A percentile compares a stretch with the other conserved stretches of the same genome.
These are phyloP conservation scores for Polyommatus icarus DNA, from an alignment of 2,888 invertebrate genomes.

Conservation along the genomic window DNA sequence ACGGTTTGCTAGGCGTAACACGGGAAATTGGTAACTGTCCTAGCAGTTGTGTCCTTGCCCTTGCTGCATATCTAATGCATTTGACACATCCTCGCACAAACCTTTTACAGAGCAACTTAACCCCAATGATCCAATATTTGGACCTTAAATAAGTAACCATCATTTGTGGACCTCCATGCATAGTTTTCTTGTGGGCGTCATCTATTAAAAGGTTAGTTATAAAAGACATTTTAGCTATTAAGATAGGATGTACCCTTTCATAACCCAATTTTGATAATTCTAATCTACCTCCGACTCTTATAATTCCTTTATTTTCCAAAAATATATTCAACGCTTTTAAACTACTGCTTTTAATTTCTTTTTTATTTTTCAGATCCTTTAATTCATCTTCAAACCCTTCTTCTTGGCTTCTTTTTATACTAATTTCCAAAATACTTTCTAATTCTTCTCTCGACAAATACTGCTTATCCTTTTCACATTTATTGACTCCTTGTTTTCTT, in stretches of 20 bases:
- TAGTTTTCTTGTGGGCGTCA: constrained; percentile 40
- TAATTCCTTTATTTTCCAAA: not conserved
- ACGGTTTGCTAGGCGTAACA: not conserved
- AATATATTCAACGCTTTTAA: not conserved
- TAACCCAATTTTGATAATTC: constrained; percentile 3
- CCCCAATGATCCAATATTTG: constrained; percentile 38
- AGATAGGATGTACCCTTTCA: constrained; percentile 4
- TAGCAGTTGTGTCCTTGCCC: not conserved
- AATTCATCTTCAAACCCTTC: too few species aligned
- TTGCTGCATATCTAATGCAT: constrained; percentile 11
- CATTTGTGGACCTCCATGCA: constrained; percentile 40
- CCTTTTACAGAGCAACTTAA: not conserved
- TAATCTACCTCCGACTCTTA: not conserved
- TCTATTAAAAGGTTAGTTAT: constrained; percentile 39
- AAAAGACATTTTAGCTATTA: constrained; percentile 2
- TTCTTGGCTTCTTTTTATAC: too few species aligned
- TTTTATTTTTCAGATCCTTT: too few species aligned
- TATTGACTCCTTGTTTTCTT: too few species aligned
- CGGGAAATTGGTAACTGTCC: constrained; percentile 10
- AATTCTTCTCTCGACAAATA: too few species aligned
- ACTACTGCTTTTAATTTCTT: too few species aligned
- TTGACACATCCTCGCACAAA: not conserved
- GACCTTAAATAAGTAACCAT: constrained; percentile 37
- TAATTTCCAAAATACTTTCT: too few species aligned
- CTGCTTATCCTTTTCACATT: too few species aligned